Conservation (phyloP, 2,797 vertebrate species). For the Orestias chungarensis region DNA sequence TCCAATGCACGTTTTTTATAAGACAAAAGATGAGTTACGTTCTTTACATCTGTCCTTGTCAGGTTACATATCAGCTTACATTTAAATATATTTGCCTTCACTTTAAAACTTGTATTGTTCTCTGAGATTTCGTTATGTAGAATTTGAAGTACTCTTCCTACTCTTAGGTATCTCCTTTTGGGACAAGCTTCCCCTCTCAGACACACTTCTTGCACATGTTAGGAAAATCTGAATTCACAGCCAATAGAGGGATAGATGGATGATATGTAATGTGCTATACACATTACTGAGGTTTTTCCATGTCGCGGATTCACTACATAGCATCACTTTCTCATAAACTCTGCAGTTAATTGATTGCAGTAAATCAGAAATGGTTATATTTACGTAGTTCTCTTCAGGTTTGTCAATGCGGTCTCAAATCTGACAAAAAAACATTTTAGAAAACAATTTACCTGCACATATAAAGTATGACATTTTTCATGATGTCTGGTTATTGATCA, state of each 20-base stretch:
- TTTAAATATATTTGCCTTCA: neutral
- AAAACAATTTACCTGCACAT: neutral
- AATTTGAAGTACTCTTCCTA: neutral
- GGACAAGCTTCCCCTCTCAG: neutral
- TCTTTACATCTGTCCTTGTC: neutral
- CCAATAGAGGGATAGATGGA: neutral
- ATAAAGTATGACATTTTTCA: neutral
- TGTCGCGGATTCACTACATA: neutral
- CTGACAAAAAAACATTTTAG: neutral
- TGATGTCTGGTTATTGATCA: neutral
- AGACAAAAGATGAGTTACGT: neutral
- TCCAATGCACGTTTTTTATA: neutral
- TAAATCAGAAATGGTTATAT: neutral
- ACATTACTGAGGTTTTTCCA: neutral
- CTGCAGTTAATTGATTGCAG: neutral
- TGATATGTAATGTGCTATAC: neutral
- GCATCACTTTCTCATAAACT: neutral
- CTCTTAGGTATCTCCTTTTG: neutral
- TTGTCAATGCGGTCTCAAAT: neutral
- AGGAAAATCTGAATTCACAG: neutral
- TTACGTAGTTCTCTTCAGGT: neutral
- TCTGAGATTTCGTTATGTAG: neutral
- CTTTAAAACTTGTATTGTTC: neutral
- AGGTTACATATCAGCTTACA: neutral
- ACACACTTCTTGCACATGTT: neutral